Evolutionary conservation across 2,888 invertebrate genomes (phyloP).

Genomic region (Amphipyra tragopoginis): DNA sequence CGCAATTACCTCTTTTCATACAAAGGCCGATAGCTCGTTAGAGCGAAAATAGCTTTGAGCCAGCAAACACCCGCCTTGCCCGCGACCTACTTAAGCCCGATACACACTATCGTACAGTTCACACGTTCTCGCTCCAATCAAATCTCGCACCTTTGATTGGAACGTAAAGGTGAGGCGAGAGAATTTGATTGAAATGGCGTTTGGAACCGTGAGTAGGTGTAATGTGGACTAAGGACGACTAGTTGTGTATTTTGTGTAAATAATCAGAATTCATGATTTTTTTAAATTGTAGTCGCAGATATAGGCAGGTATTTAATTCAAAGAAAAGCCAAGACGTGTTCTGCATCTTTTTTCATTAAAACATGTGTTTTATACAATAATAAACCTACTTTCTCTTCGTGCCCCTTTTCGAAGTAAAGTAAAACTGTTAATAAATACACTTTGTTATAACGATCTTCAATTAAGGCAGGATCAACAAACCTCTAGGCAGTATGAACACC

Average conservation of each 20-base stretch:
- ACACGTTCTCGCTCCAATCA: constrained; percentile 42
- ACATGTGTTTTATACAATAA: too few species aligned
- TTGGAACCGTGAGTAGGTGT: constrained; percentile 6
- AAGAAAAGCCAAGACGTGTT: too few species aligned
- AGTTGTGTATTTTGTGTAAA: too few species aligned
- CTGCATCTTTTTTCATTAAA: too few species aligned
- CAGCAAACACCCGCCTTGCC: constrained; percentile 35
- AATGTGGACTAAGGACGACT: too few species aligned
- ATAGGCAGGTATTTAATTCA: too few species aligned
- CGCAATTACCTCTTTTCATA: constrained; percentile 53
- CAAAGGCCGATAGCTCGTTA: constrained; percentile 57
- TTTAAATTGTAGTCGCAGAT: too few species aligned
- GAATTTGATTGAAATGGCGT: constrained; percentile 23
- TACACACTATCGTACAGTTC: constrained; percentile 40
- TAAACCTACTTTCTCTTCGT: too few species aligned
- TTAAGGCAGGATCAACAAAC: not conserved
- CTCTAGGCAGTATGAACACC: not conserved
- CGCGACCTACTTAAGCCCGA: constrained; percentile 53
- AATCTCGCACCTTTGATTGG: constrained; percentile 43
- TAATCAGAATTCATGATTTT: too few species aligned
- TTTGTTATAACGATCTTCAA: too few species aligned
- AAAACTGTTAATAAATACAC: too few species aligned
- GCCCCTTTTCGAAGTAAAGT: too few species aligned
- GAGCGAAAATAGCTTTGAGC: constrained; percentile 48
- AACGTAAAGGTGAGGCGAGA: constrained; percentile 17